phyloP scores from a whole-genome alignment of 2,113 vertebrate genomes.

The Dolichotis patagonum region DNA sequence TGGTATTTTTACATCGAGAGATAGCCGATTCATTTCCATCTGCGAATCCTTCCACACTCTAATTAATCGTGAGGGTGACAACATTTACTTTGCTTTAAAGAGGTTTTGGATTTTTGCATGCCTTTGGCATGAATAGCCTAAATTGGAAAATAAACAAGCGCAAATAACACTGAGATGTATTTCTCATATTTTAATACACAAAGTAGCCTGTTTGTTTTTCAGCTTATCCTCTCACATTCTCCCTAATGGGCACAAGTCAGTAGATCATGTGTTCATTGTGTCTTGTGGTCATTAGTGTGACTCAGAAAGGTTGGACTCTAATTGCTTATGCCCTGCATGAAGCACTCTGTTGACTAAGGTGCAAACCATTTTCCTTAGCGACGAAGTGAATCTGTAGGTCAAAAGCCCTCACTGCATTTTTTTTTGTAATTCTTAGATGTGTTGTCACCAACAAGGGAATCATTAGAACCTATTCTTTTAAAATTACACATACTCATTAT shows the following conservation, averaged over 20 bases:
- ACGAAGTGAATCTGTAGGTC: constrained; percentile 64
- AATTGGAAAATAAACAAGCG: constrained; percentile 55
- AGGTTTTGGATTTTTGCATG: constrained; percentile 45
- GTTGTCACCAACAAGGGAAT: constrained; percentile 66
- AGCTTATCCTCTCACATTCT: constrained; percentile 57
- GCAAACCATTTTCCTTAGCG: constrained; percentile 65
- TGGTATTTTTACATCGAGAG: constrained; percentile 38
- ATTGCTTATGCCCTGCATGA: constrained; percentile 46
- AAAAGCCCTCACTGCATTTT: constrained; percentile 55
- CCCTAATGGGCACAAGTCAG: constrained; percentile 67
- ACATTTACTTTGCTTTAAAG: constrained; percentile 37
- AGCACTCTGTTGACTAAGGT: constrained; percentile 60
- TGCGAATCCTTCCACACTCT: background rate
- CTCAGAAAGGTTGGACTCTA: constrained; percentile 62
- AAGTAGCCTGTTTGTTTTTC: constrained; percentile 63
- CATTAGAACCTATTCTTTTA: constrained; percentile 74
- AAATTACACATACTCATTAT: constrained; percentile 69
- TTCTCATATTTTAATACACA: constrained; percentile 38
- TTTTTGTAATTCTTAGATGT: constrained; percentile 63
- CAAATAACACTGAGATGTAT: constrained; percentile 26
- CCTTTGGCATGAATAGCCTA: constrained; percentile 29
- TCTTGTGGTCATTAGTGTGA: constrained; percentile 66
- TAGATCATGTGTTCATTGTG: constrained; percentile 59
- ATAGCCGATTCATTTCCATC: background rate
- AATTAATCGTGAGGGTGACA: constrained; percentile 54